Evolutionary conservation across 2,888 invertebrate genomes (phyloP).

Genomic region (Amphipyra berbera): DNA sequence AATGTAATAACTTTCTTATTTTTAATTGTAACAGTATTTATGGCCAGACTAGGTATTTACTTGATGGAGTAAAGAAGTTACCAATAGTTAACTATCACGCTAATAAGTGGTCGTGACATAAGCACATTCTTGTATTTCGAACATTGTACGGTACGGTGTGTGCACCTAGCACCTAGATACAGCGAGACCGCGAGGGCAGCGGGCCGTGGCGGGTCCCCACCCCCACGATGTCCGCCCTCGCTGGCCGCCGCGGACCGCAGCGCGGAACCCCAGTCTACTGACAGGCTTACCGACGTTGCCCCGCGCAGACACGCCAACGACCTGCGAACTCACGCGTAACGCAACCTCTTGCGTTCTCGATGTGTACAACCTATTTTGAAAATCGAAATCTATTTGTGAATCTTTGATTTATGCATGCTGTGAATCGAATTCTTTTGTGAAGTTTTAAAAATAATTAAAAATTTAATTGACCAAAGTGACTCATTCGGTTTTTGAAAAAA

Average conservation of each 20-base stretch:
- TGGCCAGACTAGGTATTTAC: no score
- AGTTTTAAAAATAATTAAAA: constrained; percentile 17
- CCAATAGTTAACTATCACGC: no score
- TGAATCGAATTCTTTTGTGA: constrained; percentile 24
- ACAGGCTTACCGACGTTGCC: constrained; percentile 32
- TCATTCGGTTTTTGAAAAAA: constrained; percentile 16
- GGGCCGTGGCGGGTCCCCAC: constrained; percentile 58
- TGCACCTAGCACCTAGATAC: constrained; percentile 18
- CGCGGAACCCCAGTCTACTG: constrained; percentile 37
- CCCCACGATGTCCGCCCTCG: constrained; percentile 44
- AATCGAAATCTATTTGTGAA: constrained; percentile 40
- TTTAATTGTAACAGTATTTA: no score
- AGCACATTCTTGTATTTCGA: constrained; percentile 5
- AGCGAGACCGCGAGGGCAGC: constrained; percentile 29
- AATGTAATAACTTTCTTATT: no score
- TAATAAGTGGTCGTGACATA: neutral
- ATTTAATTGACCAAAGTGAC: constrained; percentile 33
- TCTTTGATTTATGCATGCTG: constrained; percentile 22
- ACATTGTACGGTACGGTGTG: constrained; percentile 8
- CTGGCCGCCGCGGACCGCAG: constrained; percentile 17
- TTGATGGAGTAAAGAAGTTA: no score
- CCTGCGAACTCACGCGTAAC: constrained; percentile 64
- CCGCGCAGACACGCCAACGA: constrained; percentile 38
- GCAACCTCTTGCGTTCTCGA: constrained; percentile 58
- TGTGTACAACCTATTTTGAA: constrained; percentile 55